A percentile compares a stretch with the other conserved stretches of the same genome.
Evolutionary conservation across 1,140 invertebrate genomes (phyloP).

Genomic region (Sycophaga agraensis): DNA sequence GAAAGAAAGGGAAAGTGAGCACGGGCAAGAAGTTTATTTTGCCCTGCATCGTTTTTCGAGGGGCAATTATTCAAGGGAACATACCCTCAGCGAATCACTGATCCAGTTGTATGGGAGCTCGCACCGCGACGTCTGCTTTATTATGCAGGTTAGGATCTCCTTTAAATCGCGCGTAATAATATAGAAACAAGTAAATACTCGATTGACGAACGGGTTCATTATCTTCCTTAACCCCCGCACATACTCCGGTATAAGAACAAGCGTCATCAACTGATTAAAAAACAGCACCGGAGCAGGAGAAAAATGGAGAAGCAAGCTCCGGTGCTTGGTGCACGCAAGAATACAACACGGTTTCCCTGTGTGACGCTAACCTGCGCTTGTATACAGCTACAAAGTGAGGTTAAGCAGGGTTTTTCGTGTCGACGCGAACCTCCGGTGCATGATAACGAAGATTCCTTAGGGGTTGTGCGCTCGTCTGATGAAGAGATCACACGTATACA

Average conservation of each 20-base stretch:
- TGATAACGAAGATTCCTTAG: conserved; percentile 4
- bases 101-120: background rate
- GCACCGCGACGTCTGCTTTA: background rate
- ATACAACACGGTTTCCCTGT: no score
- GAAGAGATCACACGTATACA: background rate
- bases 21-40: conserved; percentile 13
- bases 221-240: no score
- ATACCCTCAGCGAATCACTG: background rate
- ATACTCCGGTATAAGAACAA: no score
- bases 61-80: background rate
- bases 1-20: conserved; percentile 16
- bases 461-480: background rate
- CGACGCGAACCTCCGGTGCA: background rate
- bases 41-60: background rate
- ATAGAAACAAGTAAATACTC: background rate
- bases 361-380: background rate
- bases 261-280: no score
- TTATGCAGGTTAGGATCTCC: background rate
- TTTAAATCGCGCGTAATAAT: background rate
- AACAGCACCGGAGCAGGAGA: no score
- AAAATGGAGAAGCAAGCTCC: no score
- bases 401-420: conserved; percentile 16
- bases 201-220: no score
- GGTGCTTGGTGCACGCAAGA: no score
- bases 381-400: conserved; percentile 8